Percentiles rank a stretch among this genome's conserved stretches.
phyloP scores from a whole-genome alignment of 2,797 vertebrate genomes.

The Parauchenoglanis ngamensis region DNA sequence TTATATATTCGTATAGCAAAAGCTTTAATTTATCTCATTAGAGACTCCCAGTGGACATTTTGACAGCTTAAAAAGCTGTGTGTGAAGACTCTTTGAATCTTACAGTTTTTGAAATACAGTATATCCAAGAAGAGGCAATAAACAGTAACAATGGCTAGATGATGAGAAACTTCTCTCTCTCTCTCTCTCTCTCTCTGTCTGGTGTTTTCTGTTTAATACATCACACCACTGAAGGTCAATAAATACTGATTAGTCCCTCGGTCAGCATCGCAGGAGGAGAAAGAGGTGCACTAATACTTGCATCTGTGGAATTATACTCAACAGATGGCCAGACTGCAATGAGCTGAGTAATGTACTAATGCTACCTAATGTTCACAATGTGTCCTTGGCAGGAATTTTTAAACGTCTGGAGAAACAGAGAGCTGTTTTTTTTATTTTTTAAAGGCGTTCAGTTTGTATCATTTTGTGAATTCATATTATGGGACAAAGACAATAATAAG shows the following conservation, averaged over 20 bases:
- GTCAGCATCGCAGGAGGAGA: constrained; percentile 13
- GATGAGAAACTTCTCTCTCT: not conserved
- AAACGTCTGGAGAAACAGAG: not conserved
- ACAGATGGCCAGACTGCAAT: constrained; percentile 42
- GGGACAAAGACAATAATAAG: not conserved
- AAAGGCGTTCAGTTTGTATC: not conserved
- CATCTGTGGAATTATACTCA: constrained; percentile 41
- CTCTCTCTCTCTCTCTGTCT: too few relatives aligned
- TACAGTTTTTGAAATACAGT: constrained; percentile 16
- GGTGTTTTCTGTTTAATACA: constrained; percentile 37
- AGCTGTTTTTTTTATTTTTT: not conserved
- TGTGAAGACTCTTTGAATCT: not conserved
- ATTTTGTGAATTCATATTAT: not conserved
- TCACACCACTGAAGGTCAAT: constrained; percentile 39
- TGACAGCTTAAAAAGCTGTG: constrained; percentile 21
- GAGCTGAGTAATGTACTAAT: constrained; percentile 8
- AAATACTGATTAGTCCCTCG: constrained; percentile 40
- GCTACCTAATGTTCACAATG: not conserved
- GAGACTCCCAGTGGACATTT: constrained; percentile 3
- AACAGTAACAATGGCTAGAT: not conserved
- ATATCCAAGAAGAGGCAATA: constrained; percentile 25
- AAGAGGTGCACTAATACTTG: constrained; percentile 43
- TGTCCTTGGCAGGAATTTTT: not conserved
- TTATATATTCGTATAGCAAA: not conserved
- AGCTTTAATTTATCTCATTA: constrained; percentile 36